A percentile compares a stretch with the other conserved stretches of the same genome.
Evolutionary conservation across 1,140 invertebrate species (phyloP).

Genomic region (Cydia fagiglandana): DNA sequence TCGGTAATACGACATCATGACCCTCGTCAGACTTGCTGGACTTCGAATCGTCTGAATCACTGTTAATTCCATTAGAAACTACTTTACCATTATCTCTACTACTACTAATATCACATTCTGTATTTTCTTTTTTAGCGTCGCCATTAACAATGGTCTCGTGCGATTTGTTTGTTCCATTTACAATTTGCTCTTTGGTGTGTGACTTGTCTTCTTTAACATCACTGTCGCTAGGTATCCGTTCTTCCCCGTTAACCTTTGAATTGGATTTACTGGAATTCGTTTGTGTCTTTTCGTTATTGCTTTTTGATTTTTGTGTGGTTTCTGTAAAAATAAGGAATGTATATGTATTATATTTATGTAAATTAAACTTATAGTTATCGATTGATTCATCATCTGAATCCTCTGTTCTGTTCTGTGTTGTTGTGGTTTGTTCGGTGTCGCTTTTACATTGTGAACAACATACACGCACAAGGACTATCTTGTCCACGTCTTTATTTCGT

Average conservation of each 20-base stretch:
- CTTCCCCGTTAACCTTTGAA: constrained; percentile 61
- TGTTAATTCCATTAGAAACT: constrained; percentile 74
- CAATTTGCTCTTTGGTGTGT: constrained; percentile 72
- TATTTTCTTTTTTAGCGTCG: constrained; percentile 61
- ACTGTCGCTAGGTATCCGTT: constrained; percentile 50
- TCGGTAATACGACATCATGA: constrained; percentile 44
- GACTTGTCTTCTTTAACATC: constrained; percentile 60
- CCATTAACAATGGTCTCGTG: constrained; percentile 63
- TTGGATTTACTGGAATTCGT: constrained; percentile 50
- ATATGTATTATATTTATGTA: background rate
- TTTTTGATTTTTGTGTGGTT: constrained; percentile 55
- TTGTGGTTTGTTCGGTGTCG: no score
- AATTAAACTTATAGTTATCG: background rate
- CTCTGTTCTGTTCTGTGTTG: no score
- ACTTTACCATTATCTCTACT: constrained; percentile 73
- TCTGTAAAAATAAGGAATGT: constrained; percentile 52
- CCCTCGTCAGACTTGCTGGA: constrained; percentile 64
- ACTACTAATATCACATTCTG: constrained; percentile 78
- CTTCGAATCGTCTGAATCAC: constrained; percentile 68
- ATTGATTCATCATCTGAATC: no score
- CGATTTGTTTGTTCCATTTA: constrained; percentile 64
- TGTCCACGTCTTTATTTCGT: no score
- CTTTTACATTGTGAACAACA: no score
- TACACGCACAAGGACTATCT: no score
- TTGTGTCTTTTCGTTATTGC: constrained; percentile 59